These are phyloP conservation scores for Tenthredo mesomela DNA, from an alignment of 2,888 invertebrate genomes.

Conservation along the genomic window DNA sequence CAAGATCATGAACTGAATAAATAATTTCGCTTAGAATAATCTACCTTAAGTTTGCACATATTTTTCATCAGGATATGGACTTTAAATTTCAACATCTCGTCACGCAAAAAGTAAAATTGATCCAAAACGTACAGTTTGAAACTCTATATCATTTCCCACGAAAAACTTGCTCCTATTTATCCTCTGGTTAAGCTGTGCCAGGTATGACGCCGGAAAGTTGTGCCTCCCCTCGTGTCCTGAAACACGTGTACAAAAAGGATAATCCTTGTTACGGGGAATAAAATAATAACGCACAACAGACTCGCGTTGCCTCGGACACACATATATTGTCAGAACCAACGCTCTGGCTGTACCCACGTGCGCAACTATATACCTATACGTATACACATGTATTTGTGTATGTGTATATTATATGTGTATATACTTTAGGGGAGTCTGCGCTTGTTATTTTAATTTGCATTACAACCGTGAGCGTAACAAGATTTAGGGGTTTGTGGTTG, in stretches of 20 bases:
- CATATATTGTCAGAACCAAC: conserved; percentile 33
- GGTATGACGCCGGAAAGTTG: not conserved
- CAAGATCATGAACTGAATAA: not conserved
- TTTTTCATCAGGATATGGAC: not conserved
- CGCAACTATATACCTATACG: not conserved
- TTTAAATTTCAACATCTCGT: not conserved
- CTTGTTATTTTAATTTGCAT: conserved; percentile 73
- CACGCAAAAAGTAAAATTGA: not conserved
- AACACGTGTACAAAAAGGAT: conserved; percentile 47
- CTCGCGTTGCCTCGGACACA: conserved; percentile 21
- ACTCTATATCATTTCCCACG: conserved; percentile 10
- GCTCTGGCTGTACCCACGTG: not conserved
- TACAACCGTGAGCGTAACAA: conserved; percentile 71
- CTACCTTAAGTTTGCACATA: not conserved
- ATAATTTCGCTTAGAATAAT: not conserved
- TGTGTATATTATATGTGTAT: not conserved
- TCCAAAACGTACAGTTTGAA: not conserved
- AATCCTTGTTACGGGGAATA: conserved; percentile 43
- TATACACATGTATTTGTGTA: not conserved
- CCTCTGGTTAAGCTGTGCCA: not conserved
- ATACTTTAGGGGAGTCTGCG: conserved; percentile 55
- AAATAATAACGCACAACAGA: conserved; percentile 47
- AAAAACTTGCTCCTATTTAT: conserved; percentile 8
- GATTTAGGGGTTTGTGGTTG: conserved; percentile 62
- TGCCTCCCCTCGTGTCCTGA: not conserved